Conservation (phyloP, 2,888 invertebrate genomes). For the Drosophila nr. perissopoda region DNA sequence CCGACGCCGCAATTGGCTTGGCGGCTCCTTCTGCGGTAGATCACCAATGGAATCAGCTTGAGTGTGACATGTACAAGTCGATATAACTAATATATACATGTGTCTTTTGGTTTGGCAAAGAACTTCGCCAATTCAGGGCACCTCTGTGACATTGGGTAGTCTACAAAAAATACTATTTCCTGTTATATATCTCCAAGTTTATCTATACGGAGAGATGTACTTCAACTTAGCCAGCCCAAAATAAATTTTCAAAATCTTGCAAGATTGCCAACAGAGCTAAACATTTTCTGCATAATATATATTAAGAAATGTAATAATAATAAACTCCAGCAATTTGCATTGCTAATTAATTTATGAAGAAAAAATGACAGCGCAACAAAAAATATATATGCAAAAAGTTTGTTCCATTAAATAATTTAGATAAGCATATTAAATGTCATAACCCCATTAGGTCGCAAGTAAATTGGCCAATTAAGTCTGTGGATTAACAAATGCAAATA, state of each 20-base stretch:
- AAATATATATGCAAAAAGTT: not conserved
- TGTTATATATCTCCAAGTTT: not conserved
- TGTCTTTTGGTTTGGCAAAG: constrained; percentile 1
- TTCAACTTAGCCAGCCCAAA: not conserved
- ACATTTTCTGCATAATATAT: not conserved
- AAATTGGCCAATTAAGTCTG: not conserved
- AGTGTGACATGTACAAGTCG: constrained; percentile 6
- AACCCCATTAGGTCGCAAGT: not conserved
- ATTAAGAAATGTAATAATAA: not conserved
- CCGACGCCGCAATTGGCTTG: constrained; percentile 42
- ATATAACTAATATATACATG: constrained; percentile 11
- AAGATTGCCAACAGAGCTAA: not conserved
- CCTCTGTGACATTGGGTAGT: not conserved
- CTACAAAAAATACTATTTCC: not conserved
- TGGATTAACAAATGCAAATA: constrained; percentile 7
- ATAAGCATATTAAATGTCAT: constrained; percentile 1
- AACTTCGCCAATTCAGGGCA: constrained; percentile 16
- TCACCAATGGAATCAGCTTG: constrained; percentile 12
- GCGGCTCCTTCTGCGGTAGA: constrained; percentile 31
- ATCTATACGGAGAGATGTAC: not conserved
- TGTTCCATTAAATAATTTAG: constrained; percentile 7
- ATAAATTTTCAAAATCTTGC: not conserved
- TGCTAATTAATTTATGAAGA: constrained; percentile 1
- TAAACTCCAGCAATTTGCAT: not conserved
- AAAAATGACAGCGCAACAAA: not conserved